Percentiles rank a stretch among this genome's conserved stretches.
phyloP scores from a whole-genome alignment of 1,140 invertebrate species.

The Diachasma alloeum region DNA sequence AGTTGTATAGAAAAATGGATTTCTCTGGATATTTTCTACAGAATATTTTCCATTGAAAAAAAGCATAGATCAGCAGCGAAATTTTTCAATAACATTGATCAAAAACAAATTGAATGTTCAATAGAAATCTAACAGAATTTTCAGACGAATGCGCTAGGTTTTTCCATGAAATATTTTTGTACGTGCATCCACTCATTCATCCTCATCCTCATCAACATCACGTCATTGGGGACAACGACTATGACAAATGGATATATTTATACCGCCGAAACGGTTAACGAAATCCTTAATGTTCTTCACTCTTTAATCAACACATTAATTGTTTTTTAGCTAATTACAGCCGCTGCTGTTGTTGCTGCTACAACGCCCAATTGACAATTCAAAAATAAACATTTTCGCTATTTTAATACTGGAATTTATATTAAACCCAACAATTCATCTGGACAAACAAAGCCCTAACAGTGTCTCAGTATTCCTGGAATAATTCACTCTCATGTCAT shows the following conservation, averaged over 20 bases:
- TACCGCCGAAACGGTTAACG: slow-evolving; percentile 11
- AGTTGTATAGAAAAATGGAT: too few relatives aligned
- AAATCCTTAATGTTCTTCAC: neutral
- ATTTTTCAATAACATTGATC: too few relatives aligned
- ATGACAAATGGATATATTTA: neutral
- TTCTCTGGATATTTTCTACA: too few relatives aligned
- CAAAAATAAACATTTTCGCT: neutral
- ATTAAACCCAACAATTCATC: slow-evolving; percentile 8
- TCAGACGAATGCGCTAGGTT: too few relatives aligned
- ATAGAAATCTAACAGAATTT: too few relatives aligned
- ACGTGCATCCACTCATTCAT: slow-evolving; percentile 9
- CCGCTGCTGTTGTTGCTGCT: slow-evolving; percentile 27
- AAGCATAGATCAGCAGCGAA: too few relatives aligned
- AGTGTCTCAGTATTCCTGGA: neutral
- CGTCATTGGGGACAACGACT: slow-evolving; percentile 13
- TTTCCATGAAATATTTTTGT: neutral
- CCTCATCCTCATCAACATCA: slow-evolving; percentile 17
- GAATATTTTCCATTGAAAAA: too few relatives aligned
- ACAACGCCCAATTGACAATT: slow-evolving; percentile 15
- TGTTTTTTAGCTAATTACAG: slow-evolving; percentile 33
- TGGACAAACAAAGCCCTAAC: neutral
- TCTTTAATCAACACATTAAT: slow-evolving; percentile 25
- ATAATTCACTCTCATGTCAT: slow-evolving; percentile 17
- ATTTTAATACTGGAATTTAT: neutral
- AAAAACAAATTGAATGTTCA: too few relatives aligned